phyloP scores from a whole-genome alignment of 2,113 vertebrate genomes.

The Gambusia holbrooki region DNA sequence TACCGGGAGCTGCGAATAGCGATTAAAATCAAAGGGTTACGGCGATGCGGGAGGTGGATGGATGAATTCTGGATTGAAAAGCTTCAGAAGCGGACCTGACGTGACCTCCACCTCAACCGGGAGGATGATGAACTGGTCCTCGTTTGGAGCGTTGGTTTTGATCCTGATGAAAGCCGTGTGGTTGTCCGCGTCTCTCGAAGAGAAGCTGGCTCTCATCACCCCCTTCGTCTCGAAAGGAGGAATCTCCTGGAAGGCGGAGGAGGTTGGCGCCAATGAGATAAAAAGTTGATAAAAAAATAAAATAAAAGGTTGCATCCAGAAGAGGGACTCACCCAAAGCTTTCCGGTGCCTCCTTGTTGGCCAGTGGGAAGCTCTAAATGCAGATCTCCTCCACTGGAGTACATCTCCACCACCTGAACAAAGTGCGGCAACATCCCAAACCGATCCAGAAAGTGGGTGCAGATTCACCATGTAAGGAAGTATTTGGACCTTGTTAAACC shows the following conservation, averaged over 20 bases:
- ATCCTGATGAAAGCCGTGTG: slow-evolving; percentile 98
- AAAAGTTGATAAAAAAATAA: background rate
- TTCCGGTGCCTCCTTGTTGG: slow-evolving; percentile 92
- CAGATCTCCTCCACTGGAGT: slow-evolving; percentile 96
- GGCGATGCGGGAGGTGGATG: background rate
- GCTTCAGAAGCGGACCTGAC: slow-evolving; percentile 81
- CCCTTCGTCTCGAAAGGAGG: slow-evolving; percentile 98
- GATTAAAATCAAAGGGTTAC: background rate
- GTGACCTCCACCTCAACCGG: slow-evolving; percentile 98
- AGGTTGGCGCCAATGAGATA: background rate
- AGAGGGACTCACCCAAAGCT: slow-evolving; percentile 88
- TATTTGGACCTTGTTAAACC: no score
- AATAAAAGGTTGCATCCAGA: background rate
- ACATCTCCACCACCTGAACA: slow-evolving; percentile 96
- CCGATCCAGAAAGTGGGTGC: background rate
- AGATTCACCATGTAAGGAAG: background rate
- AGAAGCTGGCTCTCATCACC: slow-evolving; percentile 99
- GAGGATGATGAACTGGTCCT: slow-evolving; percentile 94
- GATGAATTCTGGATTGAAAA: background rate
- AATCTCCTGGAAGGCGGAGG: slow-evolving; percentile 85
- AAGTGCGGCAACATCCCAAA: background rate
- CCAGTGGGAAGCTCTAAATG: slow-evolving; percentile 98
- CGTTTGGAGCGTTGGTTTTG: slow-evolving; percentile 95
- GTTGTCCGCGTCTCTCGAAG: slow-evolving; percentile 96
- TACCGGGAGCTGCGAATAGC: slow-evolving; percentile 72